Evolutionary conservation across 2,888 invertebrate genomes (phyloP).

Genomic region (Cephonodes hylas): DNA sequence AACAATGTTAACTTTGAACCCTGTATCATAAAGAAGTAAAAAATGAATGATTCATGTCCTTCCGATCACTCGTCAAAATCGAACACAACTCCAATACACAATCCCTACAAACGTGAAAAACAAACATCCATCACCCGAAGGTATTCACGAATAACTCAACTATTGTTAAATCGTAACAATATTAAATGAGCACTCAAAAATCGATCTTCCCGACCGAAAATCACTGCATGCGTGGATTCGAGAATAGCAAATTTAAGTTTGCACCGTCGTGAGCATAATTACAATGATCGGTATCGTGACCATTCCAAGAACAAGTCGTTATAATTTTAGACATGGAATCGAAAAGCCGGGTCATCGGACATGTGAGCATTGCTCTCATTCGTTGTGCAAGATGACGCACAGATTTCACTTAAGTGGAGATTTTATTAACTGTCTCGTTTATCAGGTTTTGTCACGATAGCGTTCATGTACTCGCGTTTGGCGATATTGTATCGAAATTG

Average conservation of each 20-base stretch:
- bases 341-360: conserved; percentile 65
- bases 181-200: conserved; percentile 28
- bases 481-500: background rate
- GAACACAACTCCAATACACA: background rate
- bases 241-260: conserved; percentile 28
- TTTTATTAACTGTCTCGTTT: conserved; percentile 33
- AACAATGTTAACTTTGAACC: too few relatives aligned
- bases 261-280: conserved; percentile 61
- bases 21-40: conserved; percentile 4
- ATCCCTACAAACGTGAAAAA: conserved; percentile 34
- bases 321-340: conserved; percentile 74
- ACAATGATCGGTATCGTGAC: conserved; percentile 71
- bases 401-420: conserved; percentile 58
- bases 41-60: background rate
- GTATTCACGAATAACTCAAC: conserved; percentile 72
- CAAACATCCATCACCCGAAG: conserved; percentile 70
- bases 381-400: conserved; percentile 61
- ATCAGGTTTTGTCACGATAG: conserved; percentile 48
- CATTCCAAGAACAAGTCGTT: conserved; percentile 66
- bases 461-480: background rate
- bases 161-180: conserved; percentile 65
- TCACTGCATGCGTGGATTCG: conserved; percentile 2
- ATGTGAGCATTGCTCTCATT: conserved; percentile 44
- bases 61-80: background rate
- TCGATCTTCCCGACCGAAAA: conserved; percentile 19